phyloP scores from a whole-genome alignment of 2,888 invertebrate genomes.

The Cheilosia variabilis region DNA sequence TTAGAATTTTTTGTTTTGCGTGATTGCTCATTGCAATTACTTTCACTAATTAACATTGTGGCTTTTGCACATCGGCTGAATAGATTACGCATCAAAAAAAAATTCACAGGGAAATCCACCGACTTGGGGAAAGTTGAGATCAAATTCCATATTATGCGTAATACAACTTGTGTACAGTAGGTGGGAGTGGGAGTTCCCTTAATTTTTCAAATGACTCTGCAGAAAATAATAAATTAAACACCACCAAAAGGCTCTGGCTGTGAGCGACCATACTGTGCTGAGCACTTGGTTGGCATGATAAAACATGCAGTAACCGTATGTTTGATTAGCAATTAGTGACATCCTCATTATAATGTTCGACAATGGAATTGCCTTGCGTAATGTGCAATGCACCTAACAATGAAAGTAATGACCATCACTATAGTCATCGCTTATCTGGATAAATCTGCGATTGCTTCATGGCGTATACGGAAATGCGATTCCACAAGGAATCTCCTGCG shows the following conservation, averaged over 20 bases:
- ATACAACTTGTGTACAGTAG: neutral
- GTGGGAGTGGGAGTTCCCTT: conserved; percentile 36
- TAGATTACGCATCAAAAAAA: neutral
- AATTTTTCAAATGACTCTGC: conserved; percentile 1
- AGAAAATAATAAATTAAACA: conserved; percentile 5
- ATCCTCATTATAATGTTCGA: conserved; percentile 63
- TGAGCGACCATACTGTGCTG: conserved; percentile 21
- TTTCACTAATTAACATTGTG: no score
- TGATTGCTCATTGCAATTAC: no score
- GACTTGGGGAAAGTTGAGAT: conserved; percentile 8
- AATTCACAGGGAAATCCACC: conserved; percentile 28
- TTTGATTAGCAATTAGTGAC: conserved; percentile 70
- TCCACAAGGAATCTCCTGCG: conserved; percentile 31
- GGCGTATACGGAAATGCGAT: conserved; percentile 41
- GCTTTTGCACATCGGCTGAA: no score
- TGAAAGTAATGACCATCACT: neutral
- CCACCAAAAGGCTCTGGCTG: conserved; percentile 45
- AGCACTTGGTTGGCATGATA: conserved; percentile 33
- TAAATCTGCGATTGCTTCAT: neutral
- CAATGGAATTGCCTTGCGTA: conserved; percentile 53
- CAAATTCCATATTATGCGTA: conserved; percentile 24
- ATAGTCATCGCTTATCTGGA: neutral
- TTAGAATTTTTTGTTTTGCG: no score
- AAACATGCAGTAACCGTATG: conserved; percentile 10
- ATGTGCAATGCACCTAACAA: conserved; percentile 18